Evolutionary conservation across 1,140 invertebrate species (phyloP).

Genomic region (Heliothis virescens): DNA sequence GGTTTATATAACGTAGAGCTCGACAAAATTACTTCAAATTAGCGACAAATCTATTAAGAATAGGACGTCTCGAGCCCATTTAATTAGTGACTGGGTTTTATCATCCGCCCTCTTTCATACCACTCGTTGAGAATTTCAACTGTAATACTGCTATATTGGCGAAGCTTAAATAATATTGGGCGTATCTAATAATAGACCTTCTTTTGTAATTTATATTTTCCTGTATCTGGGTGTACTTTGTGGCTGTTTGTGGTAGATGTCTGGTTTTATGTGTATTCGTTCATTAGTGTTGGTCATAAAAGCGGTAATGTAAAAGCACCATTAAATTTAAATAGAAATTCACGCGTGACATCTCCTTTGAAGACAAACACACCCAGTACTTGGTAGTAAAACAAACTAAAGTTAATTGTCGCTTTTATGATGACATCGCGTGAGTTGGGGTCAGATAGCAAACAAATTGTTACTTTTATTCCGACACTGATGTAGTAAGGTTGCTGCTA

Average conservation of each 20-base stretch:
- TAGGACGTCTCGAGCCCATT: constrained; percentile 75
- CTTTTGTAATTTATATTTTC: constrained; percentile 56
- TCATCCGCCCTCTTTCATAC: constrained; percentile 73
- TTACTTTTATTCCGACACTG: constrained; percentile 56
- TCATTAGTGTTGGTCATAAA: constrained; percentile 59
- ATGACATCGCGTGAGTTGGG: constrained; percentile 74
- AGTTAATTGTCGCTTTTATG: constrained; percentile 80
- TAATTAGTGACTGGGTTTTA: constrained; percentile 84
- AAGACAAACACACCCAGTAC: constrained; percentile 68
- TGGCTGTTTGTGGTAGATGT: constrained; percentile 45
- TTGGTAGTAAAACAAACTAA: constrained; percentile 76
- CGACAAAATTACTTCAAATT: constrained; percentile 74
- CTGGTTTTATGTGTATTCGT: constrained; percentile 55
- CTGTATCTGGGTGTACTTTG: constrained; percentile 29
- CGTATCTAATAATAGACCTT: constrained; percentile 65
- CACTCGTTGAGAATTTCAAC: constrained; percentile 69
- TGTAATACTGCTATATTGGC: constrained; percentile 72
- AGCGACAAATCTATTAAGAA: constrained; percentile 82
- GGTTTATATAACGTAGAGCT: constrained; percentile 67
- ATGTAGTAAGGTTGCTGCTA: constrained; percentile 43
- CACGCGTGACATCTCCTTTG: constrained; percentile 71
- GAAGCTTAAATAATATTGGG: constrained; percentile 76
- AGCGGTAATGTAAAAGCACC: constrained; percentile 58
- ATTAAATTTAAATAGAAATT: constrained; percentile 64
- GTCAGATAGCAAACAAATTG: constrained; percentile 70